Evolutionary conservation across 2,797 vertebrate species (phyloP).

Genomic region (Tympanoctomys barrerae): DNA sequence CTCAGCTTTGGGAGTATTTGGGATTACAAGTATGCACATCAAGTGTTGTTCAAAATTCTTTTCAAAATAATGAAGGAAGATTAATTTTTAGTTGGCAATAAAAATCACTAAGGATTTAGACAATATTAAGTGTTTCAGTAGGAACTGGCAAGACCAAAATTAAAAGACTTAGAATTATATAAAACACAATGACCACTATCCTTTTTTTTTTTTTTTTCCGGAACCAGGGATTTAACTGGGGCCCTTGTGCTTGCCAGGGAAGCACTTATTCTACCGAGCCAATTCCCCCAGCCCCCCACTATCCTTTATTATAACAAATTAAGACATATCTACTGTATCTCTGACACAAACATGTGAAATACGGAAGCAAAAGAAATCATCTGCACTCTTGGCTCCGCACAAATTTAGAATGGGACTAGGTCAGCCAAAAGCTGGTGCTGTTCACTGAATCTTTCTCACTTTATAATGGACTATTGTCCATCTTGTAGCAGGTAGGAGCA

Average conservation of each 20-base stretch:
- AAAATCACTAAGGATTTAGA: conserved; percentile 54
- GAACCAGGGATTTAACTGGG: too few species aligned
- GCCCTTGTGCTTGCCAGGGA: too few species aligned
- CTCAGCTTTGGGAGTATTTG: neutral
- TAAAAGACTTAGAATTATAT: conserved; percentile 20
- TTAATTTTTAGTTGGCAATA: conserved; percentile 23
- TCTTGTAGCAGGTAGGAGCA: neutral
- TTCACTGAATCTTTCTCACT: neutral
- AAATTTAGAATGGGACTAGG: neutral
- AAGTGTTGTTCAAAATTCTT: neutral
- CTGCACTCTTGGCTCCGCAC: neutral
- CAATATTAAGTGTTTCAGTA: conserved; percentile 32
- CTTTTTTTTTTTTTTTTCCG: too few species aligned
- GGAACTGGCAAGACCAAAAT: neutral
- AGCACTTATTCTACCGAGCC: too few species aligned
- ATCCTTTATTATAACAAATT: conserved; percentile 49
- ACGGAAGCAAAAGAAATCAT: conserved; percentile 33
- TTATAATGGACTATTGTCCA: neutral
- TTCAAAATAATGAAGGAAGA: conserved; percentile 1
- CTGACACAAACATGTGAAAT: neutral
- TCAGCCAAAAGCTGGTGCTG: neutral
- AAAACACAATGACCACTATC: neutral
- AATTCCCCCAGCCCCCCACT: neutral
- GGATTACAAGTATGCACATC: neutral
- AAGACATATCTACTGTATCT: conserved; percentile 54